Percentiles rank a stretch among this genome's conserved stretches.
These are phyloP conservation scores for Acleris literana DNA, from an alignment of 2,888 invertebrate species.

Conservation along the genomic window DNA sequence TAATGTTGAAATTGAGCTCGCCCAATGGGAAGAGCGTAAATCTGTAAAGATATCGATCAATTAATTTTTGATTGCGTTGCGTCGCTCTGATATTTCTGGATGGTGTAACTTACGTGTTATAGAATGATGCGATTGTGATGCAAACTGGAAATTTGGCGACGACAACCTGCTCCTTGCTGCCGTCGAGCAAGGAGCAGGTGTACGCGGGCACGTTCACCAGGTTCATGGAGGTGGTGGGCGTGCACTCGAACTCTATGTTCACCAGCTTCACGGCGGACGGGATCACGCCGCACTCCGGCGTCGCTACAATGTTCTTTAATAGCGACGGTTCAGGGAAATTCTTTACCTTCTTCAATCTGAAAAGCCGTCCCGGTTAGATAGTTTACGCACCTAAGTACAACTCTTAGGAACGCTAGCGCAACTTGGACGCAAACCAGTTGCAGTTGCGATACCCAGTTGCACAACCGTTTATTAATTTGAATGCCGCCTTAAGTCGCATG, in stretches of 20 bases:
- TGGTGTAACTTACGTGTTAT: conserved; percentile 67
- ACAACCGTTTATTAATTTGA: too few relatives aligned
- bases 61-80: not conserved
- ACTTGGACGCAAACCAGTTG: too few relatives aligned
- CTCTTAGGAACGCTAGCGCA: too few relatives aligned
- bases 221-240: conserved; percentile 72
- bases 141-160: conserved; percentile 77
- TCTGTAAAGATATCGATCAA: conserved; percentile 53
- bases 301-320: conserved; percentile 62
- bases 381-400: not conserved
- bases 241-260: conserved; percentile 68
- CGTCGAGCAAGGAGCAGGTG: conserved; percentile 72
- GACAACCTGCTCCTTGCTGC: conserved; percentile 71
- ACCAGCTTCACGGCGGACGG: conserved; percentile 59
- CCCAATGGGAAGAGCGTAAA: conserved; percentile 83
- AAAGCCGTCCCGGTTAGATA: conserved; percentile 8
- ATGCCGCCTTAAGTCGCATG: too few relatives aligned
- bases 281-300: conserved; percentile 64
- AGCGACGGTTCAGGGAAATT: conserved; percentile 73
- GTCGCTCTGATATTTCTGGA: not conserved
- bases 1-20: conserved; percentile 84
- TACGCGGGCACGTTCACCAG: conserved; percentile 70
- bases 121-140: conserved; percentile 74
- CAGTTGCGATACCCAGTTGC: too few relatives aligned
- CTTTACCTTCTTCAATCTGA: conserved; percentile 73